A percentile compares a stretch with the other conserved stretches of the same genome.
Conservation (phyloP, 2,113 vertebrate genomes). For the Spermophilus dauricus region DNA sequence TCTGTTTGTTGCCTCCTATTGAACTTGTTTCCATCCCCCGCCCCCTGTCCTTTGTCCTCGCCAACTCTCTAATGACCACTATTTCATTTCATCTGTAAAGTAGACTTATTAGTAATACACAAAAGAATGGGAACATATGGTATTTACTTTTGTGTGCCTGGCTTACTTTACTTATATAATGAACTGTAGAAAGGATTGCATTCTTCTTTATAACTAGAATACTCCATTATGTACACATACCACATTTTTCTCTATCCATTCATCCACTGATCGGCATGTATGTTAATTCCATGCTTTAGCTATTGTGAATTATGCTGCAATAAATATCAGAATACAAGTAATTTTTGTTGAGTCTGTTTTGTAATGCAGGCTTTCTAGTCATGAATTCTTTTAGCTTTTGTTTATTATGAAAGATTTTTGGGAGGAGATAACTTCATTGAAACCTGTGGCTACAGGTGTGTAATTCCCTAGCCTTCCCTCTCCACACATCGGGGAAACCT, state of each 20-base stretch:
- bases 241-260: not conserved
- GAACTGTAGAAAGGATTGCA: no score
- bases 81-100: not conserved
- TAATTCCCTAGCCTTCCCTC: no score
- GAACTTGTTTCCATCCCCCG: not conserved
- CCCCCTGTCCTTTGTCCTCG: not conserved
- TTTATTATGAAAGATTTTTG: no score
- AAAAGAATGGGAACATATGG: not conserved
- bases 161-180: not conserved
- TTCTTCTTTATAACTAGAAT: no score
- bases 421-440: no score
- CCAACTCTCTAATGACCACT: not conserved
- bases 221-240: not conserved
- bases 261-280: not conserved
- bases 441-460: no score
- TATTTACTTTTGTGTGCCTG: not conserved
- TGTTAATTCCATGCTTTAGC: not conserved
- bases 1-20: not conserved
- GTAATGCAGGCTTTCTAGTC: no score
- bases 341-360: no score
- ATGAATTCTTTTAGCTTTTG: no score
- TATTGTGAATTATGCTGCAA: not conserved
- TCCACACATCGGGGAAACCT: no score
- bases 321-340: not conserved
- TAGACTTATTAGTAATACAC: not conserved